phyloP scores from a whole-genome alignment of 1,140 invertebrate genomes.

The Pseudomyrmex flavicornis region DNA sequence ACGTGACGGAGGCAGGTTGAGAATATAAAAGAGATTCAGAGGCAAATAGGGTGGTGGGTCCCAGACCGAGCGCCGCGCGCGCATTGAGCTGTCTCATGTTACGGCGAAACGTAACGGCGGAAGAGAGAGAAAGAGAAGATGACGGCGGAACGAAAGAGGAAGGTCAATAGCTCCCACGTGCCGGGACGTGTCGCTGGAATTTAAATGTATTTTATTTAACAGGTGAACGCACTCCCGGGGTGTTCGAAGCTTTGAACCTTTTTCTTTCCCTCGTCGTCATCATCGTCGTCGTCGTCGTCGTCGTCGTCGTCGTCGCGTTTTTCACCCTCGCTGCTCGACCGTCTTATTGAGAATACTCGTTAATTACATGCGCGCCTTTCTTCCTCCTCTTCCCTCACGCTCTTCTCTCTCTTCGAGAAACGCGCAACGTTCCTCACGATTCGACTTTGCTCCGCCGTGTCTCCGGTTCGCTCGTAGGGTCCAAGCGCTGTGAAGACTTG shows the following conservation, averaged over 20 bases:
- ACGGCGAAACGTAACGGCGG: slow-evolving; percentile 7
- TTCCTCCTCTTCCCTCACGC: background rate
- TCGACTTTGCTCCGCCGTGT: slow-evolving; percentile 26
- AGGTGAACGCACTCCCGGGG: slow-evolving; percentile 59
- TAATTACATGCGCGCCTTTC: slow-evolving; percentile 73
- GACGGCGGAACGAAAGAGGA: slow-evolving; percentile 25
- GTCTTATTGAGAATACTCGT: slow-evolving; percentile 78
- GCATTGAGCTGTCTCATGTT: slow-evolving; percentile 65
- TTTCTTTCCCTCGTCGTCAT: slow-evolving; percentile 26
- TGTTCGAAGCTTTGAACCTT: slow-evolving; percentile 67
- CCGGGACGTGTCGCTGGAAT: slow-evolving; percentile 65
- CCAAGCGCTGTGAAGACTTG: slow-evolving; percentile 30
- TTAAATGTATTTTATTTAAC: slow-evolving; percentile 77
- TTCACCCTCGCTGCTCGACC: slow-evolving; percentile 4
- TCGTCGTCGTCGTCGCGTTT: slow-evolving; percentile 25
- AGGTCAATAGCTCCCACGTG: slow-evolving; percentile 73
- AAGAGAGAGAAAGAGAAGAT: slow-evolving; percentile 19
- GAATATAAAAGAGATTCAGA: slow-evolving; percentile 8
- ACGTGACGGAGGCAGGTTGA: background rate
- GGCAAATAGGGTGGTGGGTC: slow-evolving; percentile 34
- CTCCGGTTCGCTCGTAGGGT: slow-evolving; percentile 40
- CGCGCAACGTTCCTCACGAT: slow-evolving; percentile 27
- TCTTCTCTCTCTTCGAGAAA: too few species aligned
- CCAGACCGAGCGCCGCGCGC: slow-evolving; percentile 57
- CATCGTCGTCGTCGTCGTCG: too few species aligned